These are phyloP conservation scores for Achroia grisella DNA, from an alignment of 1,140 invertebrate species.

Conservation along the genomic window DNA sequence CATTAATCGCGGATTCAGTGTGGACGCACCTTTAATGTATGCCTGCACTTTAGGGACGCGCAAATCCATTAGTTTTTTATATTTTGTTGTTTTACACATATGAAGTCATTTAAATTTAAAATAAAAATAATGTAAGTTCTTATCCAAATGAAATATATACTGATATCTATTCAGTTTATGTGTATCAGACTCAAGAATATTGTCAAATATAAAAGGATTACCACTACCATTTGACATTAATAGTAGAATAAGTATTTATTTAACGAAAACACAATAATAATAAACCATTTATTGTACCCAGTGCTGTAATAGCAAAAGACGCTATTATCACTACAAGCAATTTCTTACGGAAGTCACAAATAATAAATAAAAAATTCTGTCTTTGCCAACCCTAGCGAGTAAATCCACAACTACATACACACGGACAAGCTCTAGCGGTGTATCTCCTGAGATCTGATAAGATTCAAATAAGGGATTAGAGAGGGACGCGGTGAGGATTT, in stretches of 20 bases:
- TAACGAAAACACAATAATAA: too few relatives aligned
- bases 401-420: constrained; percentile 53
- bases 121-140: too few relatives aligned
- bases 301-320: not conserved
- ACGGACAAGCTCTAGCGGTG: constrained; percentile 55
- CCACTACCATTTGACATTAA: too few relatives aligned
- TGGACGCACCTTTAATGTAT: constrained; percentile 63
- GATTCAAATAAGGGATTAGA: constrained; percentile 76
- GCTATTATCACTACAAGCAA: too few relatives aligned
- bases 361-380: too few relatives aligned
- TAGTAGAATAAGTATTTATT: too few relatives aligned
- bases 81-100: too few relatives aligned
- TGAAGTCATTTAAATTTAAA: too few relatives aligned
- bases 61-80: constrained; percentile 1
- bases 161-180: too few relatives aligned
- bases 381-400: constrained; percentile 38
- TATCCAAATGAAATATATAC: too few relatives aligned
- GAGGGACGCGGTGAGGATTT: constrained; percentile 60
- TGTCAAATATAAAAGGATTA: too few relatives aligned
- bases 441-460: constrained; percentile 73
- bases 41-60: constrained; percentile 33
- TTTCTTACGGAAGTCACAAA: not conserved
- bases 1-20: constrained; percentile 64
- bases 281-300: not conserved
- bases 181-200: too few relatives aligned